Evolutionary conservation across 2,113 vertebrate species (phyloP), one percentile per base, ranked within the genome.

Genomic region (Sapayoa aenigma): DNA sequence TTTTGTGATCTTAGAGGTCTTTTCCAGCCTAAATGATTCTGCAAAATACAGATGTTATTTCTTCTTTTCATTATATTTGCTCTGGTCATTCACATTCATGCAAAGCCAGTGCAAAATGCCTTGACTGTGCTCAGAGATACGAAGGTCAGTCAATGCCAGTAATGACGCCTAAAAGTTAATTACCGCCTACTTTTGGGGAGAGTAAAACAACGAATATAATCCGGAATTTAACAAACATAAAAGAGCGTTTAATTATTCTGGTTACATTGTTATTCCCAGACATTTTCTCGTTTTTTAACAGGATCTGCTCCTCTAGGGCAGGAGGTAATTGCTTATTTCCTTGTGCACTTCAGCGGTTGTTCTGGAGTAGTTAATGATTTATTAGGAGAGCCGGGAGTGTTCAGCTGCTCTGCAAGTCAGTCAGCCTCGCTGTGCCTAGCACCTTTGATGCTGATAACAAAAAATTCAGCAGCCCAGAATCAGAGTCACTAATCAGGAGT

Each of bases 311-410:
- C 95, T 95, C 49, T 25, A 96, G 94, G 94, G 90, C 90, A 90
- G 35, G 78, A 93, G 60, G 92, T 95, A 96, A 96, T 97, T 94
- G 76, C 80, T 92, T 92, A 80, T 92, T 95, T 94, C 90, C 94
- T 92, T 42, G 66, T 11, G 81, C 80, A 86, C 79, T 94, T 92
- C 90, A 75, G 72, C 13, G 62, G 23, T 28, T 3, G 5, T 42
- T 94, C 80, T 89, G 87, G 91, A 95, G 92, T 16, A 84, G 93
- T 86, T 97, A 95, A 93, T 78, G 89, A 95, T 84, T 92, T 87
- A 92, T 92, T 89, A 92, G 74, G 66, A 92, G 55, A 87, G 65
- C 83, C 89, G 88, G 73, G 56, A 95, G 39, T 11, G 44, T 41
- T 90, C 83, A 42, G 52, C 47, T 4, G 5, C 83, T 71, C 55